These are phyloP conservation scores for Habropoda laboriosa DNA, from an alignment of 1,140 invertebrate genomes.

Conservation along the genomic window DNA sequence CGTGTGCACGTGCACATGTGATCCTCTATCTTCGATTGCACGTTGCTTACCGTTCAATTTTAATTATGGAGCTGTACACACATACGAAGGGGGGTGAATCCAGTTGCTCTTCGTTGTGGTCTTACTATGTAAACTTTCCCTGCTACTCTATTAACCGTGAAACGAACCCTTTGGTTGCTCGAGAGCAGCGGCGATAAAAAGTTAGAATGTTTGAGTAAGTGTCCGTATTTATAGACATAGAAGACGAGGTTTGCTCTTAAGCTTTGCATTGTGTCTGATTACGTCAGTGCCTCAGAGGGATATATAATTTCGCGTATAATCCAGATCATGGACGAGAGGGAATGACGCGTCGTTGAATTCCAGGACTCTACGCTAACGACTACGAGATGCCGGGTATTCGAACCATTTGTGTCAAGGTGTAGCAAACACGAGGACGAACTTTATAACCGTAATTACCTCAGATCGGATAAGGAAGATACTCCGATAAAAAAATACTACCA, in stretches of 20 bases:
- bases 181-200: not conserved
- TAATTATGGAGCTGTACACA: not conserved
- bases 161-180: not conserved
- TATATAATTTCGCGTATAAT: conserved; percentile 14
- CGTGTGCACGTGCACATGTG: conserved; percentile 44
- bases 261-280: not conserved
- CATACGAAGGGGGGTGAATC: no score
- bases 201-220: no score
- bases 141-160: not conserved
- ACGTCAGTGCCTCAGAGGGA: no score
- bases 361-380: not conserved
- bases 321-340: conserved; percentile 40
- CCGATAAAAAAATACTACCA: not conserved
- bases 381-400: not conserved
- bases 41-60: not conserved
- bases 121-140: not conserved
- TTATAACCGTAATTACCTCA: not conserved
- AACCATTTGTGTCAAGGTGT: conserved; percentile 53
- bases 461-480: not conserved
- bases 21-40: conserved; percentile 28
- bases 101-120: not conserved
- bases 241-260: not conserved
- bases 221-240: no score
- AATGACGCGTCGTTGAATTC: conserved; percentile 32
- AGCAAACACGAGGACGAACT: conserved; percentile 8